phyloP scores from a whole-genome alignment of 2,888 invertebrate species.

The Anodontia alba region DNA sequence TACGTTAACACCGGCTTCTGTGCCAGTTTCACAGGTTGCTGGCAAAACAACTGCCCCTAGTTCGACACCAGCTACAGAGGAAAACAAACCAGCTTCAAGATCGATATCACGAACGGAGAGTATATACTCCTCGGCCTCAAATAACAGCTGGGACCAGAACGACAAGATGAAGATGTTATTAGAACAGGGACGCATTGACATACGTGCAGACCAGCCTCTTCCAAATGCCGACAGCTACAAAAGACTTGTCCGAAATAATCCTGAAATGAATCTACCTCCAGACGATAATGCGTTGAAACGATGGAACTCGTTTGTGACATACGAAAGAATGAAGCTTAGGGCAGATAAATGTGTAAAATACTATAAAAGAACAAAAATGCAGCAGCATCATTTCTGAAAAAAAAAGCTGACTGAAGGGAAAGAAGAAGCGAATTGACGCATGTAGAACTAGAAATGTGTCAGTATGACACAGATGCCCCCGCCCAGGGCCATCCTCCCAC shows the following conservation, averaged over 20 bases:
- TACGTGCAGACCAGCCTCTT: not conserved
- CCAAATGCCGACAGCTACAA: not conserved
- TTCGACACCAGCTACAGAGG: not conserved
- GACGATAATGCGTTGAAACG: not conserved
- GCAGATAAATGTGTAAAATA: not conserved
- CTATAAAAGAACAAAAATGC: constrained; percentile 5
- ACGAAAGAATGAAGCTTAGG: not conserved
- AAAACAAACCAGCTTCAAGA: not conserved
- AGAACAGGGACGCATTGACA: not conserved
- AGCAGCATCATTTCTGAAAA: not conserved
- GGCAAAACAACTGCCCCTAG: not conserved
- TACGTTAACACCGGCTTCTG: not conserved
- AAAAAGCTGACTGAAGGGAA: not conserved
- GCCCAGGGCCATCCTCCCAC: too few relatives aligned
- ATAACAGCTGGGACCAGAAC: not conserved
- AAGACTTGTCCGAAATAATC: not conserved
- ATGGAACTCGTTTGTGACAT: constrained; percentile 3
- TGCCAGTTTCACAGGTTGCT: not conserved
- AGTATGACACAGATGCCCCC: too few relatives aligned
- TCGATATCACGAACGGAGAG: not conserved
- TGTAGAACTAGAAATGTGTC: too few relatives aligned
- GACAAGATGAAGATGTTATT: not conserved
- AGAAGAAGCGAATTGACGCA: not conserved
- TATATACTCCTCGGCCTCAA: not conserved
- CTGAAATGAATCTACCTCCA: not conserved